Conservation (phyloP, 1,140 invertebrate genomes). For the Aphis craccivora region DNA sequence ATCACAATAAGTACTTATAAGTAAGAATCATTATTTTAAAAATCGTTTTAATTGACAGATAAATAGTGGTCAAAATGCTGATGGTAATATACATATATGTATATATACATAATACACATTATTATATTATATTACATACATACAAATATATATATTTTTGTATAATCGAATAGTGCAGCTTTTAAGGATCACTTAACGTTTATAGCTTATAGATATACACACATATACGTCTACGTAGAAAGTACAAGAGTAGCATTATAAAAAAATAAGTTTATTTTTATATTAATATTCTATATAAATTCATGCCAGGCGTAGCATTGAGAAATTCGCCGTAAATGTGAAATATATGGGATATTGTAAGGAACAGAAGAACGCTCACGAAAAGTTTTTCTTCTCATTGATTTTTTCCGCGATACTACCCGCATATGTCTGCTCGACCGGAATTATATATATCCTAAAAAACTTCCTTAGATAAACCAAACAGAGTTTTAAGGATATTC, state of each 20-base stretch:
- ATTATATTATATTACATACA: neutral
- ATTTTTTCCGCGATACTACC: slow-evolving; percentile 15
- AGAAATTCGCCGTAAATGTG: slow-evolving; percentile 22
- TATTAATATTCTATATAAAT: slow-evolving; percentile 45
- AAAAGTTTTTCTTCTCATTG: neutral
- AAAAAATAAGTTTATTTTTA: slow-evolving; percentile 40
- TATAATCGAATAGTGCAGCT: slow-evolving; percentile 22
- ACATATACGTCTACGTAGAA: slow-evolving; percentile 37
- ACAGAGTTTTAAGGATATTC: neutral
- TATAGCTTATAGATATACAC: slow-evolving; percentile 30
- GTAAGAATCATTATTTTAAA: slow-evolving; percentile 47
- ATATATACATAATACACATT: neutral
- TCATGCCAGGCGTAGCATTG: slow-evolving; percentile 24
- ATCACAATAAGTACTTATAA: slow-evolving; percentile 57
- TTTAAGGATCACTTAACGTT: slow-evolving; percentile 32
- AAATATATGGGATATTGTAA: neutral
- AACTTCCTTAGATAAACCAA: slow-evolving; percentile 21
- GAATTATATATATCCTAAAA: slow-evolving; percentile 2
- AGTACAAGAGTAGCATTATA: slow-evolving; percentile 42
- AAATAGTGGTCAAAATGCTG: slow-evolving; percentile 50
- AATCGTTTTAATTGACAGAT: slow-evolving; percentile 54
- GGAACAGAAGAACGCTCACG: neutral
- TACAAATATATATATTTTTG: neutral
- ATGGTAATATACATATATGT: slow-evolving; percentile 24
- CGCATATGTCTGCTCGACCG: neutral